These are phyloP conservation scores for Drosophila phalerata DNA, from an alignment of 2,888 invertebrate genomes.

Conservation along the genomic window DNA sequence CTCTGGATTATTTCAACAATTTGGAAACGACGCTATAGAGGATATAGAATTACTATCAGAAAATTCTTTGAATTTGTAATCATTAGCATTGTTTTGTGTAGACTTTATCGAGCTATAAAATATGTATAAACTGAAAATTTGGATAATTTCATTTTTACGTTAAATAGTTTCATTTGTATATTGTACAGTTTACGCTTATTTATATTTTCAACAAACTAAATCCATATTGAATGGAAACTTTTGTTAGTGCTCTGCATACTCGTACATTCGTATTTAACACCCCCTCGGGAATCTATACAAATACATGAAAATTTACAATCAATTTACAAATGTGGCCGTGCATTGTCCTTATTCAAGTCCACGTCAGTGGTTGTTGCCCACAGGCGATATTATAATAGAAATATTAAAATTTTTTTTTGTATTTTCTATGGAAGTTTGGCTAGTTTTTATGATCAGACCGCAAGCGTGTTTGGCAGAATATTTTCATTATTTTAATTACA, in stretches of 20 bases:
- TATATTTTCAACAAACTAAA: slow-evolving; percentile 7
- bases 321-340: slow-evolving; percentile 17
- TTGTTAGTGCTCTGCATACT: not conserved
- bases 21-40: not conserved
- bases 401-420: slow-evolving; percentile 34
- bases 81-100: not conserved
- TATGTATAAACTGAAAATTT: not conserved
- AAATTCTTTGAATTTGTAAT: not conserved
- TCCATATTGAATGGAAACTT: slow-evolving; percentile 4
- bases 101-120: not conserved
- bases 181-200: not conserved
- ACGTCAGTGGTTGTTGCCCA: slow-evolving; percentile 18
- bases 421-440: slow-evolving; percentile 38
- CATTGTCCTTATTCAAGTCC: slow-evolving; percentile 13
- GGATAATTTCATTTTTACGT: slow-evolving; percentile 1
- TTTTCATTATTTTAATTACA: slow-evolving; percentile 80
- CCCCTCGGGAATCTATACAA: slow-evolving; percentile 22
- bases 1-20: not conserved
- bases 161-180: slow-evolving; percentile 6
- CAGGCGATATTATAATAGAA: slow-evolving; percentile 40
- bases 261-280: slow-evolving; percentile 13
- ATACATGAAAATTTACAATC: slow-evolving; percentile 18
- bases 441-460: slow-evolving; percentile 58
- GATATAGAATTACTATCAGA: not conserved
- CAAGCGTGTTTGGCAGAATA: slow-evolving; percentile 55